Conservation (phyloP, 2,888 invertebrate genomes). For the Piscicola geometra region DNA sequence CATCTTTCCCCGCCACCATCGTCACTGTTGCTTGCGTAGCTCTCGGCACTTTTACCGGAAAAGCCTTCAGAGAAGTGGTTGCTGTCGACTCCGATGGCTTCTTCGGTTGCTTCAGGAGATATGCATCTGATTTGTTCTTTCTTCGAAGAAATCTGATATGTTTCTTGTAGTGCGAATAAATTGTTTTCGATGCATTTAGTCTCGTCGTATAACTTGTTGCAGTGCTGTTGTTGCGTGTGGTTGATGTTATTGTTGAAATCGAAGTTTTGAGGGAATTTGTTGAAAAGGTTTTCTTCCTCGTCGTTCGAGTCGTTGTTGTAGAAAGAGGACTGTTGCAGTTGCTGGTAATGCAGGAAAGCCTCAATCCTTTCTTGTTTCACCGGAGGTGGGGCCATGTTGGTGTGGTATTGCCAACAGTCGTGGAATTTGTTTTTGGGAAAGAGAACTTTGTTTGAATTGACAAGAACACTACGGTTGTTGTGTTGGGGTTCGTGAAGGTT, state of each 20-base stretch:
- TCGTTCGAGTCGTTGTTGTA: not conserved
- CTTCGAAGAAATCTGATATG: not conserved
- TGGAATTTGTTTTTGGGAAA: not conserved
- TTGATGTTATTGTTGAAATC: not conserved
- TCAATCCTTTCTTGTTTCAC: not conserved
- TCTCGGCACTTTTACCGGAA: not conserved
- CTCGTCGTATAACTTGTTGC: no score
- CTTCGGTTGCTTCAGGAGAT: not conserved
- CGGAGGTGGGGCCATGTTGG: not conserved
- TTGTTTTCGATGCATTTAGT: no score
- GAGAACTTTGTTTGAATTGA: not conserved
- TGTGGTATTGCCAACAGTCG: not conserved
- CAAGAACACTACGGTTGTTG: constrained; percentile 2
- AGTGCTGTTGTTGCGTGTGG: not conserved
- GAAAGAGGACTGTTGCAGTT: not conserved
- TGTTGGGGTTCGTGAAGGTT: not conserved
- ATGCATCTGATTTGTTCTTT: not conserved
- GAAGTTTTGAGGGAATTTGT: not conserved
- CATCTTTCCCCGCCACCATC: not conserved
- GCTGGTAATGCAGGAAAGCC: not conserved
- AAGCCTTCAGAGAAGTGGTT: not conserved
- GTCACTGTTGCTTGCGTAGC: not conserved
- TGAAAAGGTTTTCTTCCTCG: constrained; percentile 2
- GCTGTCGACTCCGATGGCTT: not conserved
- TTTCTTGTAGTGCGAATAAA: not conserved